Conservation (phyloP, 2,113 vertebrate genomes). For the Hypocryptadius cinnamomeus region DNA sequence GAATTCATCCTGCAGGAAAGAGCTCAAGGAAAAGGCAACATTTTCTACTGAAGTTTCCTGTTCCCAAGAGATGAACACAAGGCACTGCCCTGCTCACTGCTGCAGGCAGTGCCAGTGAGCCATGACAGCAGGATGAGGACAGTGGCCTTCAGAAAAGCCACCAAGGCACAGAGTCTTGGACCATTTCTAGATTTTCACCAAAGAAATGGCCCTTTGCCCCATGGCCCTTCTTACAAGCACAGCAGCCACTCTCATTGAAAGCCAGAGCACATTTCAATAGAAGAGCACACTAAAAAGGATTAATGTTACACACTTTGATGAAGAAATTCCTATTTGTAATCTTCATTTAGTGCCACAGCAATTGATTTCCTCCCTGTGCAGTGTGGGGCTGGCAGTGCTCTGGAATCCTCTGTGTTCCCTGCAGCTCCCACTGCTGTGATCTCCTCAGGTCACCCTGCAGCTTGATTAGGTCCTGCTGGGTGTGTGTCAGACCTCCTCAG, state of each 20-base stretch:
- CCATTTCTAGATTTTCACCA: background rate
- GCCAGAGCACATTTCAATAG: background rate
- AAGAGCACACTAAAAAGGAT: background rate
- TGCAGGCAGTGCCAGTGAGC: background rate
- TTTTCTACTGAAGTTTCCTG: background rate
- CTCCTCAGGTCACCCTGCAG: slow-evolving; percentile 23
- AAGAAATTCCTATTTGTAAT: background rate
- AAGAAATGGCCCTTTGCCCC: background rate
- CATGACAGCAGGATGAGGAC: background rate
- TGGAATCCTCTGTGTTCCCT: background rate
- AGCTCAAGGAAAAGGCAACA: background rate
- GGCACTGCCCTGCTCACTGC: background rate
- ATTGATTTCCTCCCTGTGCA: background rate
- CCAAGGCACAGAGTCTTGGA: background rate
- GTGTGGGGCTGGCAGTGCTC: background rate
- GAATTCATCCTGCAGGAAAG: background rate
- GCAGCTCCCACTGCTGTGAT: slow-evolving; percentile 6
- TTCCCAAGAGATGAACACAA: background rate
- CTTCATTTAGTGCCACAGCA: background rate
- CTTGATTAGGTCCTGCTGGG: slow-evolving; percentile 17
- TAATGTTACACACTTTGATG: background rate
- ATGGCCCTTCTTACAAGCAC: background rate
- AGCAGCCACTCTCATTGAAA: background rate
- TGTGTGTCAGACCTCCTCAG: background rate
- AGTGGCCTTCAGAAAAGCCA: background rate